phyloP scores from a whole-genome alignment of 2,888 invertebrate species.

The Allolobophora icterica region DNA sequence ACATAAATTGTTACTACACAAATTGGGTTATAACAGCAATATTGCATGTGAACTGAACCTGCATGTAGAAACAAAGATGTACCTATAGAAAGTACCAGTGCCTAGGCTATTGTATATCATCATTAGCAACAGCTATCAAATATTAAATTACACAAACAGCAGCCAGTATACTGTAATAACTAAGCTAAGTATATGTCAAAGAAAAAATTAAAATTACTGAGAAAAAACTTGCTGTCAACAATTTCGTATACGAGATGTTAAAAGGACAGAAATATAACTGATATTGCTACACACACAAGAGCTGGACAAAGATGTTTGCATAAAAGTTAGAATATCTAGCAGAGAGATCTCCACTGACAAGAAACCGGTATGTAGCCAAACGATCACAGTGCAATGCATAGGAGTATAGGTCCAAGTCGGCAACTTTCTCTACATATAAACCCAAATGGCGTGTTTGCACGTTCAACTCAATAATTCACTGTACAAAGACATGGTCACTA shows the following conservation, averaged over 20 bases:
- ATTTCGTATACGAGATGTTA: not conserved
- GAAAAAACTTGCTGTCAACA: no score
- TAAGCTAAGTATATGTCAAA: no score
- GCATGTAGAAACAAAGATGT: no score
- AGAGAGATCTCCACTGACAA: not conserved
- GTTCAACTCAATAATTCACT: not conserved
- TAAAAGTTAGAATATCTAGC: conserved; percentile 2
- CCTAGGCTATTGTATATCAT: not conserved
- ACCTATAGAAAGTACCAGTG: not conserved
- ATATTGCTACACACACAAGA: not conserved
- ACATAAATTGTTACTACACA: not conserved
- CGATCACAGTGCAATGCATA: not conserved
- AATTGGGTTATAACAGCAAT: not conserved
- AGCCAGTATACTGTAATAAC: not conserved
- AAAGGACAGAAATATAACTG: not conserved
- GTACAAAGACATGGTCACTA: no score
- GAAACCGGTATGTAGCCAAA: not conserved
- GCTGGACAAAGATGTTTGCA: not conserved
- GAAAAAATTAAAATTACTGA: no score
- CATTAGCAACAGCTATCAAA: not conserved
- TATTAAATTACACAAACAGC: not conserved
- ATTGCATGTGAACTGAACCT: no score
- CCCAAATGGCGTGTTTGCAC: not conserved
- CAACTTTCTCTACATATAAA: not conserved
- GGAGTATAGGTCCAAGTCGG: not conserved